Evolutionary conservation across 1,140 invertebrate genomes (phyloP).

Genomic region (Papilio machaon): DNA sequence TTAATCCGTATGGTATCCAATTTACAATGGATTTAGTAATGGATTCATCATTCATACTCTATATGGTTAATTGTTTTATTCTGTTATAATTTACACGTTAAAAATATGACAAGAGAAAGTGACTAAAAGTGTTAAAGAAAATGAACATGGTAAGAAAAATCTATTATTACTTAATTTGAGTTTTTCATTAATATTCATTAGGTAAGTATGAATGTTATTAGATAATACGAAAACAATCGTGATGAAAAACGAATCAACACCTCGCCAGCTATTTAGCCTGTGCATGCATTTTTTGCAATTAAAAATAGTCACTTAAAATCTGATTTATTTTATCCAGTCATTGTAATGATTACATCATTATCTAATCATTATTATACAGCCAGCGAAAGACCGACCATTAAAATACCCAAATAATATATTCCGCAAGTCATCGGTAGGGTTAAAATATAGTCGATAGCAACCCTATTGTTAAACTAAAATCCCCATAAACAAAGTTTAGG

Average conservation of each 20-base stretch:
- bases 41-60: too few relatives aligned
- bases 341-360: conserved; percentile 20
- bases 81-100: too few relatives aligned
- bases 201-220: too few relatives aligned
- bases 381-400: conserved; percentile 2
- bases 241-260: neutral
- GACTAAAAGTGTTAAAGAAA: too few relatives aligned
- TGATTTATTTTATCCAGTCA: conserved; percentile 13
- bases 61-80: too few relatives aligned
- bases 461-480: conserved; percentile 22
- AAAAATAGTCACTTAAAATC: neutral
- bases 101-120: too few relatives aligned
- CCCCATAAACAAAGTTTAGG: conserved; percentile 32
- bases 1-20: neutral
- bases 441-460: neutral
- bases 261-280: neutral
- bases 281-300: neutral
- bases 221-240: too few relatives aligned
- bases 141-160: too few relatives aligned
- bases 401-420: neutral
- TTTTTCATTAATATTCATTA: neutral
- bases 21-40: too few relatives aligned
- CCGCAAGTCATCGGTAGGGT: conserved; percentile 29
- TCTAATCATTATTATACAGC: conserved; percentile 13
- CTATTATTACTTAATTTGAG: neutral